Evolutionary conservation across 1,140 invertebrate genomes (phyloP), one percentile per base, ranked within the genome.

Genomic region (Holcopasites calliopsidis): DNA sequence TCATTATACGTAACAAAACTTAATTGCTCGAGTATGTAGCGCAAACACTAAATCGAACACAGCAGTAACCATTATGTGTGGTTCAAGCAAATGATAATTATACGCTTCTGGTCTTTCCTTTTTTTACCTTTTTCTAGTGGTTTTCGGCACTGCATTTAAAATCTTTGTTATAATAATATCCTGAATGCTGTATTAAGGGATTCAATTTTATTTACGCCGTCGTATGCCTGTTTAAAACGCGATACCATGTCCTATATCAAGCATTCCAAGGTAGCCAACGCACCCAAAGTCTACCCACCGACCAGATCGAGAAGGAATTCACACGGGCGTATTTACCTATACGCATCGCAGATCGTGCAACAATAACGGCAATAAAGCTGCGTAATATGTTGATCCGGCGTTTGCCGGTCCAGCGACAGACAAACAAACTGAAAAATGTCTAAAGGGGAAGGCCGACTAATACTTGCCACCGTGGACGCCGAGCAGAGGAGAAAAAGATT

Each of bases 391-490:
- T 65, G 61, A 64, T 55, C 58, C 47, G 28, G 42, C 31, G 28
- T n/a, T 35, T 33, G 49, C 6, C n/a, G 33, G 42, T 55, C n/a
- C 35, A 18, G 10, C 21, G 18, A 13, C 28, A 35, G 55, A 55
- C 38, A 55, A 73, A 65, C n/a, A 64, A 61, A 40, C 16, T 31
- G 26, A 62, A 72, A 33, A 42, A 62, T 26, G 23, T 73, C 16
- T 28, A 21, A 65, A 74, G 57, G 8, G 10, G n/a, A 10, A 21
- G 31, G 11, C 40, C 61, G 61, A 66, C 50, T 66, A 74, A 74
- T 74, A 55, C 71, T 47, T 74, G 71, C 61, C 71, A 65, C 50
- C 38, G 38, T 55, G 40, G 26, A 73, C 50, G 38, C 33, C 2
- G 58, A 42, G 52, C 26, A 21, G 13, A 4, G 26, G 18, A 23